These are phyloP conservation scores for Agrilus biguttatus DNA, from an alignment of 2,888 invertebrate species.

Conservation along the genomic window DNA sequence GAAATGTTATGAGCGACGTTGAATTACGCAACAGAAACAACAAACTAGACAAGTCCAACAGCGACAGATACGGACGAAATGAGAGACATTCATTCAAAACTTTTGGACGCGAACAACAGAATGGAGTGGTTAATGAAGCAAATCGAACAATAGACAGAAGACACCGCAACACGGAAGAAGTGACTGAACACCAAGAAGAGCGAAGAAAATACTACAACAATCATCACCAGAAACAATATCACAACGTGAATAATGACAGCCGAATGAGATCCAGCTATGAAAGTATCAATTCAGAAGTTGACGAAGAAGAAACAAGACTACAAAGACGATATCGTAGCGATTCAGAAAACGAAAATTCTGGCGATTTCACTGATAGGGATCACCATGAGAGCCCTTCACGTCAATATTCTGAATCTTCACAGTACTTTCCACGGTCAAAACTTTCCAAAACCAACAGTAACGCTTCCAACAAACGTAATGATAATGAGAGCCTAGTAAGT, in stretches of 20 bases:
- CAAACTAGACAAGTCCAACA: slow-evolving; percentile 10
- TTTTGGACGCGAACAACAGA: slow-evolving; percentile 22
- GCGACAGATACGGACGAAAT: slow-evolving; percentile 12
- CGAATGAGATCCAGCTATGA: slow-evolving; percentile 25
- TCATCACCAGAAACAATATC: slow-evolving; percentile 14
- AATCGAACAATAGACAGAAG: slow-evolving; percentile 12
- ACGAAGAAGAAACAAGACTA: slow-evolving; percentile 12
- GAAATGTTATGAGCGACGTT: slow-evolving; percentile 13
- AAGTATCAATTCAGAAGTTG: slow-evolving; percentile 25
- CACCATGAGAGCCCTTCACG: slow-evolving; percentile 14
- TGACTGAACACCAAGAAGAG: slow-evolving; percentile 15
- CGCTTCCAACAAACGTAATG: slow-evolving; percentile 23
- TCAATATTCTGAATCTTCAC: slow-evolving; percentile 29
- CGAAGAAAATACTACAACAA: slow-evolving; percentile 20
- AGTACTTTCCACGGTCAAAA: slow-evolving; percentile 56
- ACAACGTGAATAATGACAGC: slow-evolving; percentile 12
- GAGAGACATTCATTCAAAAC: slow-evolving; percentile 25
- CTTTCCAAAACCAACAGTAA: slow-evolving; percentile 41
- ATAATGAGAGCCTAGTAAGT: slow-evolving; percentile 28
- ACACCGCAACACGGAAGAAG: slow-evolving; percentile 13
- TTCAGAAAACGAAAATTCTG: slow-evolving; percentile 17
- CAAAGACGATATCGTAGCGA: slow-evolving; percentile 9
- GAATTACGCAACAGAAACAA: slow-evolving; percentile 15
- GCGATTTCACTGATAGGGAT: slow-evolving; percentile 15
- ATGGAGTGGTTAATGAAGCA: slow-evolving; percentile 15